Base-by-base conservation (phyloP, 1,140 invertebrate genomes). In the Aricia agestis region DNA sequence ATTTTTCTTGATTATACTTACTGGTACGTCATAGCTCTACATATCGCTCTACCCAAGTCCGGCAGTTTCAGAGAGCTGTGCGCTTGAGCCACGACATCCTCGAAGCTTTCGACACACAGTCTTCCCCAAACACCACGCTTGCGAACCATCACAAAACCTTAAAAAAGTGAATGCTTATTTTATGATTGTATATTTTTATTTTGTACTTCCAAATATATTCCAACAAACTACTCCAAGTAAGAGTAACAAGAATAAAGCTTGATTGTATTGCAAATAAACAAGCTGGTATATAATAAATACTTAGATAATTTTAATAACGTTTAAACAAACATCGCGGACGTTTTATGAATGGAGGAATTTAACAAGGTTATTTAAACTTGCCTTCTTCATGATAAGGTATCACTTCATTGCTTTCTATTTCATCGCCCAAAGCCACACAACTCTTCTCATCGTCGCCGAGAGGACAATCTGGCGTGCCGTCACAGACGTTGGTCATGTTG, bases 51-150 rank as follows among this genome's bases (percentile, higher is more conserved):
- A 3, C 95, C 96, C 19, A 97, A 92, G 82, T 96, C 95, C 31
- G 93, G 91, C 57, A 96, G 90, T 74, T 94, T 93, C 90, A 94
- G 94, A 6, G 92, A 84, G 69, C 93, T 92, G 19, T 92, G 88
- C 0, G 93, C 92, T 72, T 93, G 90, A 1, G 89, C 80, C 2
- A 94, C 92, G 0, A 93, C 92, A 63, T 94, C 92, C 58, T 92
- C 92, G 77, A 95, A 94, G 68, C 94, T 95, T 72, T 95, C 94
- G 17, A 95, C 91, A 77, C 96, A 97, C 2, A 97, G 86, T 86
- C 96, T 95, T 0, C 96, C 96, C 96, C 96, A 97, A 36, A 93
- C 88, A 0, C 96, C 96, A 79, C 95, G 93, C 82, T 96, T 96
- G 32, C 95, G 84, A 0, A 96, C 93, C 93, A 95, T 95, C 1